Evolutionary conservation across 2,113 vertebrate species (phyloP).

Genomic region (Otis tarda): DNA sequence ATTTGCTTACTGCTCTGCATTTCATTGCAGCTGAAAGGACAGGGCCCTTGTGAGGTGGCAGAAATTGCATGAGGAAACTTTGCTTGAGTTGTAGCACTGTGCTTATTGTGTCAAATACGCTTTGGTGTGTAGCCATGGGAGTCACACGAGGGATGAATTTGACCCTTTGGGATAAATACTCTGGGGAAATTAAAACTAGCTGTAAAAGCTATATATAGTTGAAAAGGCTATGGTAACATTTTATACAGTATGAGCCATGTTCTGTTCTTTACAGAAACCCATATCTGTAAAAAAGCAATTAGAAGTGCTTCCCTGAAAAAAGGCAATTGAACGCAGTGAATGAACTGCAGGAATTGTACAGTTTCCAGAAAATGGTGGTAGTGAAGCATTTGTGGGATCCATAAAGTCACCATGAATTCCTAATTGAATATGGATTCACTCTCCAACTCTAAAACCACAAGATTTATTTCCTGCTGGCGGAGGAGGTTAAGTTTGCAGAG

Average conservation of each 20-base stretch:
- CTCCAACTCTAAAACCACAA: constrained; percentile 63
- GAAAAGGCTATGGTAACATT: constrained; percentile 31
- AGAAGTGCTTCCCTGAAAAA: constrained; percentile 55
- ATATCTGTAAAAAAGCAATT: constrained; percentile 61
- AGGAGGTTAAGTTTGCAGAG: background rate
- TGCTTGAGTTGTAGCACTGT: background rate
- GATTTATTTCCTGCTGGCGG: constrained; percentile 64
- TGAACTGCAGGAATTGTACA: constrained; percentile 63
- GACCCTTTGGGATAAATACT: constrained; percentile 22
- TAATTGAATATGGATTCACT: constrained; percentile 68
- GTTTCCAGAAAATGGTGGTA: constrained; percentile 66
- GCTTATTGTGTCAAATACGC: background rate
- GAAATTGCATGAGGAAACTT: background rate
- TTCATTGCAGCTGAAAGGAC: background rate
- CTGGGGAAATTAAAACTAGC: constrained; percentile 48
- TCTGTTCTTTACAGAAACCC: constrained; percentile 55
- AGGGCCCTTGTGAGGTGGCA: background rate
- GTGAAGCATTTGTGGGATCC: constrained; percentile 67
- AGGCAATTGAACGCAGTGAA: constrained; percentile 49
- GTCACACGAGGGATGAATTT: background rate
- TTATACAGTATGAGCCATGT: background rate
- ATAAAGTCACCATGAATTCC: constrained; percentile 72
- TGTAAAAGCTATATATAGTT: constrained; percentile 40
- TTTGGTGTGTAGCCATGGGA: background rate
- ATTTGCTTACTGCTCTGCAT: background rate